Evolutionary conservation across 37 sponge, comb jelly and placozoan species (phyloP), one percentile per base, ranked within the genome.

Genomic region (Mnemiopsis leidyi): DNA sequence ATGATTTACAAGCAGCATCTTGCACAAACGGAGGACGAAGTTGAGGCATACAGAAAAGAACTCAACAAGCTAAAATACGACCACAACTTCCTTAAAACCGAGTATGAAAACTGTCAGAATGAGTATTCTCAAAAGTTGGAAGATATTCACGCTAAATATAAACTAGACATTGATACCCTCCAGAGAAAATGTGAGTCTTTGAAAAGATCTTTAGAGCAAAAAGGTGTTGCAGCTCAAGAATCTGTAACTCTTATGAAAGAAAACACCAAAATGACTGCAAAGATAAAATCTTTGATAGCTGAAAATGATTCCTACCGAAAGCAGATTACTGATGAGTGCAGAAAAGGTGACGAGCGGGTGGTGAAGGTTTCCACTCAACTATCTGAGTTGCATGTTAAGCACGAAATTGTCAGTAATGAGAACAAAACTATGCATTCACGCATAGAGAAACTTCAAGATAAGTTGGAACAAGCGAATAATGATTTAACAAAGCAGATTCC

Each of bases 11-110:
- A 85, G 48, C 90, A 85, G 61, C 90, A 85, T 37, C 90, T 85
- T 85, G 33, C 90, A 7, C 90, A 85, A 37, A 85, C 90, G n/a
- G 90, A 85, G 35, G 90, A 85, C 25, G 90, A 85, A 40, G 90
- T 85, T 21, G 90, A 85, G 25, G 90, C 61, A 0, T 85, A 85
- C 36, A 35, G 90, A 5, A 85, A 85, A 25, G 90, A 85, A 37
- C 90, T 85, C 28, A 85, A 85, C 35, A 85, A 85, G 23, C 35
- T 85, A 29, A 85, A 85, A 40, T 85, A 38, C 35, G 90, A 85
- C 39, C 61, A 85, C 61, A 85, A 33, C 48, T 85, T 85, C 48
- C 35, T 85, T 40, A 85, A 85, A 23, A 85, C 90, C 3, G 90
- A 85, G 61, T 85, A 85, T 39, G 90, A 85, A 25, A 85, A 85